A percentile compares a stretch with the other conserved stretches of the same genome.
phyloP scores from a whole-genome alignment of 2,113 vertebrate species.

The Silurus asotus region DNA sequence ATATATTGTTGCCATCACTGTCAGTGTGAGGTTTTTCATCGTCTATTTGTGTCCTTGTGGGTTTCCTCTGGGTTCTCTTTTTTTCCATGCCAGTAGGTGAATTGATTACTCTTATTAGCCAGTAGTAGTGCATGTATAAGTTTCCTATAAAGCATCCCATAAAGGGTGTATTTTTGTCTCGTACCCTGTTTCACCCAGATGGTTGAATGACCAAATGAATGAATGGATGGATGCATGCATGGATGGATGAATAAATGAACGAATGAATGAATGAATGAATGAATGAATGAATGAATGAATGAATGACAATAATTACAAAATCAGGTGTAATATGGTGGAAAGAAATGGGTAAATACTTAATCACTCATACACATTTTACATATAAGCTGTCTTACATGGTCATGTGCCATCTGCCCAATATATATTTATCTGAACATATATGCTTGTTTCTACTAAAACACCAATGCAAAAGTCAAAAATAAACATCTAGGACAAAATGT shows the following conservation, averaged over 20 bases:
- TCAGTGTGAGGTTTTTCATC: neutral
- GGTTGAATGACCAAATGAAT: neutral
- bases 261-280: too few relatives aligned
- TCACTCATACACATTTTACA: too few relatives aligned
- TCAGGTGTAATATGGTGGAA: neutral
- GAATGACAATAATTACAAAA: neutral
- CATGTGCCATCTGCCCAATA: neutral
- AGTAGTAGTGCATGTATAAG: neutral
- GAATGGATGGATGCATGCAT: too few relatives aligned
- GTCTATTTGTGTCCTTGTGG: neutral
- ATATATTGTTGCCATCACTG: neutral
- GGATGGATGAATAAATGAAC: neutral
- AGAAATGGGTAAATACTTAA: neutral
- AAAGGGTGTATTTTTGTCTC: neutral
- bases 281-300: neutral
- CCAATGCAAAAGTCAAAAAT: too few relatives aligned
- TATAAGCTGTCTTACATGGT: neutral
- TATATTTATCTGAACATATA: neutral
- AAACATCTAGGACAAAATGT: neutral
- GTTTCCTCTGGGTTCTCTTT: neutral
- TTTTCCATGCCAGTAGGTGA: neutral
- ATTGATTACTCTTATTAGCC: neutral
- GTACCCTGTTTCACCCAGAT: neutral
- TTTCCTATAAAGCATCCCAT: neutral
- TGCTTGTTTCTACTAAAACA: neutral